Base-by-base conservation (phyloP, 2,797 vertebrate species). In the Moxostoma hubbsi region DNA sequence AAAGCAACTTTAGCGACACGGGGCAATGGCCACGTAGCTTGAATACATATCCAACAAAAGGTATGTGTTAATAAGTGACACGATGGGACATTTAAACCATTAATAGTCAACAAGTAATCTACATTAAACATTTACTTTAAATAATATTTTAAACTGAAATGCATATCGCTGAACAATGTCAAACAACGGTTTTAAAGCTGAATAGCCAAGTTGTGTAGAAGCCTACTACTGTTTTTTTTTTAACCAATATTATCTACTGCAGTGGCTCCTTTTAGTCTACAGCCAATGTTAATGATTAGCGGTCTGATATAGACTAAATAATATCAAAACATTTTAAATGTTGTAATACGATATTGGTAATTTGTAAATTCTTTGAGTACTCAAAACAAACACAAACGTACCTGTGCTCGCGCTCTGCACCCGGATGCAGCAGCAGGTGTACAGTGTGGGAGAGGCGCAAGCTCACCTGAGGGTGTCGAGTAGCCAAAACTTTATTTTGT, bases 341-440 rank as follows among this genome's bases (percentile, higher is more conserved):
- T 18, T 15, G n/a, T n/a, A 47, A 15, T 1, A 9, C 16, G 47
- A 68, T 12, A 9, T 63, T n/a, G 18, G 9, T 24, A 16, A 63
- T 57, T 5, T 24, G n/a, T 61, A 16, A 1, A 36, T 51, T 63
- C 6, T 6, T 71, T n/a, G 11, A 18, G 54, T n/a, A 75, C 18
- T 75, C 10, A 50, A 58, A 5, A 18, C 49, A 76, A 47, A 57
- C 62, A 9, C 12, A 47, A 36, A 78, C 67, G 15, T 49, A 79
- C 77, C 77, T 65, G 16, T 2, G 12, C 5, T 71, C 10, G 50
- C 12, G 8, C 9, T 12, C 4, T 6, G 61, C 62, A 73, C 77
- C 69, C 77, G 77, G 77, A 79, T 79, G 69, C 77, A 64, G 13
- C 11, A 63, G 12, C 77, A 72, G 61, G 77, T 72, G 59, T 45